Percentiles rank a stretch among this genome's conserved stretches.
Evolutionary conservation across 2,888 invertebrate species (phyloP).

Genomic region (Microplitis manilae): DNA sequence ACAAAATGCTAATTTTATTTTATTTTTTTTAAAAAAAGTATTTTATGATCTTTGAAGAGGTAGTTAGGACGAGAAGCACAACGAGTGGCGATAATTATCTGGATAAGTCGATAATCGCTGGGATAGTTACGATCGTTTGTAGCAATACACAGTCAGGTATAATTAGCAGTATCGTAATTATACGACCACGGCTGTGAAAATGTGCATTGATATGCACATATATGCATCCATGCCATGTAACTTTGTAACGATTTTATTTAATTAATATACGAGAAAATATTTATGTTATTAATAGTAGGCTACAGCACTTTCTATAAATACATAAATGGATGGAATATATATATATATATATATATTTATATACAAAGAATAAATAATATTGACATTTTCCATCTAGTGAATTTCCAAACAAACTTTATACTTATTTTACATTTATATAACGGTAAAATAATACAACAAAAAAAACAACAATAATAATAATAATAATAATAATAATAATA

Average conservation of each 20-base stretch:
- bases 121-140: constrained; percentile 1
- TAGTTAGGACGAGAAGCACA: not conserved
- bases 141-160: constrained; percentile 10
- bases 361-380: not conserved
- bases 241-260: constrained; percentile 6
- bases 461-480: not conserved
- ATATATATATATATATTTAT: too few species aligned
- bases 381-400: not conserved
- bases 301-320: not conserved
- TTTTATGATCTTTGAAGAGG: constrained; percentile 14
- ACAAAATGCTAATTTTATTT: too few species aligned
- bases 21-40: not conserved
- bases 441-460: not conserved
- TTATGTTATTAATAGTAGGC: not conserved
- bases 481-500: not conserved
- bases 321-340: not conserved
- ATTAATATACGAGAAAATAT: not conserved
- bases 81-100: constrained; percentile 29
- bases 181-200: not conserved
- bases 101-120: constrained; percentile 20
- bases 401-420: not conserved
- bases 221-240: not conserved
- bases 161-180: constrained; percentile 30
- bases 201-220: not conserved
- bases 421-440: not conserved